Evolutionary conservation across 64 coral and sea anemone species (phyloP).

Genomic region (Orbicella faveolata): DNA sequence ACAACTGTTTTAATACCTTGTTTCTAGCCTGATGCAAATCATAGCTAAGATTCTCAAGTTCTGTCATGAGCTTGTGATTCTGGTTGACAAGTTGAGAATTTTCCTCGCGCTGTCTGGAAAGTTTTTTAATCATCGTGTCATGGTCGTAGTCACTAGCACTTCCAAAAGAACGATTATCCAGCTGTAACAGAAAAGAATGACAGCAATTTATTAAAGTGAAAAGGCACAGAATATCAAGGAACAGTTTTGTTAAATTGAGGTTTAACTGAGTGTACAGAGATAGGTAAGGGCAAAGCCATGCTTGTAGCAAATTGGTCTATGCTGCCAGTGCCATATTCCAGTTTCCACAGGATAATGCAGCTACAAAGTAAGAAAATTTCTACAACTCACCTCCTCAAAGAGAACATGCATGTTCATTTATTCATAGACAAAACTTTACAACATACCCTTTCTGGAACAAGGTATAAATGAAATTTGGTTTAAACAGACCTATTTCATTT

Average conservation of each 20-base stretch:
- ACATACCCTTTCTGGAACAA: no score
- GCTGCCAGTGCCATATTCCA: no score
- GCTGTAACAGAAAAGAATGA: slow-evolving; percentile 36
- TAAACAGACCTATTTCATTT: no score
- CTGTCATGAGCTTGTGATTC: slow-evolving; percentile 97
- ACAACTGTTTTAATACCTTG: slow-evolving; percentile 51
- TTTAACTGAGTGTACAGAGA: not conserved
- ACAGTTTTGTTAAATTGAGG: no score
- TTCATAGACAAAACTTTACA: no score
- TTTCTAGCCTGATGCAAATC: slow-evolving; percentile 92
- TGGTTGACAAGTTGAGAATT: slow-evolving; percentile 96
- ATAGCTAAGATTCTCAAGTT: slow-evolving; percentile 96
- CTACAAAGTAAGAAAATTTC: no score
- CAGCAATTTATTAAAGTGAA: not conserved
- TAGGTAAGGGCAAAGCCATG: no score
- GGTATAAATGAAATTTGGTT: no score
- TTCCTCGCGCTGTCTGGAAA: slow-evolving; percentile 81
- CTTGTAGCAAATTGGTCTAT: no score
- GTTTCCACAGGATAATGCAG: no score
- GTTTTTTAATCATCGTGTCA: slow-evolving; percentile 84
- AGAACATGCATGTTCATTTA: no score
- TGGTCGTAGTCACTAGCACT: slow-evolving; percentile 84
- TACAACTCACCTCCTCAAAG: no score
- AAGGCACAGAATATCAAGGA: not conserved
- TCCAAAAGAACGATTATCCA: slow-evolving; percentile 77